These are phyloP conservation scores for Oreotragus oreotragus DNA, from an alignment of 2,113 vertebrate genomes.

Conservation along the genomic window DNA sequence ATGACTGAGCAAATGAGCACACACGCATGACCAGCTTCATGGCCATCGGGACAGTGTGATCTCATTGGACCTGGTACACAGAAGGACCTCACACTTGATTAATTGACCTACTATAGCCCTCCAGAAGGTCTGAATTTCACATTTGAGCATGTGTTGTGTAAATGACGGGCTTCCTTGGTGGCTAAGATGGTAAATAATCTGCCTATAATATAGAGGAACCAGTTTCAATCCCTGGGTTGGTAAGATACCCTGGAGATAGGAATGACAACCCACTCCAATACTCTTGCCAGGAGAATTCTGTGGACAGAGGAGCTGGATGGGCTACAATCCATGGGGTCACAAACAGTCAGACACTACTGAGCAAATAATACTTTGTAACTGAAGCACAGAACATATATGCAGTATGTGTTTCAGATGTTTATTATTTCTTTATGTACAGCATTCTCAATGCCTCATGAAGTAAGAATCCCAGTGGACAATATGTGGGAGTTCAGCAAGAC, in stretches of 20 bases:
- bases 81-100: neutral
- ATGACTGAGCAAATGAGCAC: neutral
- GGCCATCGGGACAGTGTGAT: neutral
- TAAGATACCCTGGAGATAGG: neutral
- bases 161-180: neutral
- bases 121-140: neutral
- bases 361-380: neutral
- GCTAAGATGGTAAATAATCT: neutral
- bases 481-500: neutral
- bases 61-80: neutral
- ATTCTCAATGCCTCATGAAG: too few species aligned
- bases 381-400: neutral
- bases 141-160: neutral
- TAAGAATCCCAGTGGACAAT: neutral
- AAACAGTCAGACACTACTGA: neutral
- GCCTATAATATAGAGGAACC: neutral
- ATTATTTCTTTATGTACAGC: neutral
- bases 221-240: neutral
- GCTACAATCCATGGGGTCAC: neutral
- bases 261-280: neutral
- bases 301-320: neutral
- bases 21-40: neutral
- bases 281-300: neutral
- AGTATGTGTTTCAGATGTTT: neutral
- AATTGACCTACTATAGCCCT: neutral